Evolutionary conservation across 2,888 invertebrate species (phyloP).

Genomic region (Ischnus inquisitorius): DNA sequence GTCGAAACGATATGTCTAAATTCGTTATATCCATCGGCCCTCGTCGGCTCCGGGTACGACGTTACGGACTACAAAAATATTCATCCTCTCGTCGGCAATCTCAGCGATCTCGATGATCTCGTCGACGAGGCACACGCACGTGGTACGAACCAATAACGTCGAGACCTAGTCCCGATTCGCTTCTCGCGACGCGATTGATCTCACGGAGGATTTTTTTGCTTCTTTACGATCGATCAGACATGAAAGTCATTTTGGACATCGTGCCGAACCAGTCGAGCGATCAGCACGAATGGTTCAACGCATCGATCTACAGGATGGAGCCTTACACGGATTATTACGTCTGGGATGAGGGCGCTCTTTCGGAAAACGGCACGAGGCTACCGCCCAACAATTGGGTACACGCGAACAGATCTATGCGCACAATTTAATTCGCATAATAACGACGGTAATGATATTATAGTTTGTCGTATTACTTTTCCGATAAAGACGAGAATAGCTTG

Average conservation of each 20-base stretch:
- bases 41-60: conserved; percentile 77
- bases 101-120: conserved; percentile 75
- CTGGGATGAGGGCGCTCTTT: conserved; percentile 76
- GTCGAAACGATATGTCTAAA: conserved; percentile 77
- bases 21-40: conserved; percentile 77
- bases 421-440: not conserved
- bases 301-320: conserved; percentile 68
- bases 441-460: not conserved
- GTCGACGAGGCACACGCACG: conserved; percentile 74
- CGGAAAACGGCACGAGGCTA: conserved; percentile 82
- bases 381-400: conserved; percentile 93
- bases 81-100: conserved; percentile 75
- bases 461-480: conserved; percentile 75
- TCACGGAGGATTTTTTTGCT: not conserved
- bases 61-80: conserved; percentile 75
- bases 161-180: no score
- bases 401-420: conserved; percentile 24
- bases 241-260: conserved; percentile 81
- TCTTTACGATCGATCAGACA: conserved; percentile 68
- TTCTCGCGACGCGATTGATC: not conserved
- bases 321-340: conserved; percentile 78
- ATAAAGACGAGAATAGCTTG: conserved; percentile 89
- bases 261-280: conserved; percentile 81
- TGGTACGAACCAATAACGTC: conserved; percentile 29
- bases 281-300: conserved; percentile 79